A percentile compares a stretch with the other conserved stretches of the same genome.
Conservation (phyloP, 2,113 vertebrate genomes). For the Megaceryle maxima region DNA sequence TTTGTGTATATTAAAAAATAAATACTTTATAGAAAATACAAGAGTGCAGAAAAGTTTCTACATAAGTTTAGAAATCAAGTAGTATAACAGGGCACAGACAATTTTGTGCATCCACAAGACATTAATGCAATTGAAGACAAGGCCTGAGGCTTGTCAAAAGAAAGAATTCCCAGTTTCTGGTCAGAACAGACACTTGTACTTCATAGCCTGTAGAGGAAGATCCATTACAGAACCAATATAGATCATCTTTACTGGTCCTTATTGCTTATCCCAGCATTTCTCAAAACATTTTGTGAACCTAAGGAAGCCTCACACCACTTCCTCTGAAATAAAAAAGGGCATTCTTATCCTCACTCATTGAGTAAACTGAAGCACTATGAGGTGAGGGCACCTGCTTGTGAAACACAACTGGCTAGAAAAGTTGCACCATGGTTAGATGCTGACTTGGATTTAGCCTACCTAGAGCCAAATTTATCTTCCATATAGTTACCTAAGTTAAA, state of each 20-base stretch:
- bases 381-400: no score
- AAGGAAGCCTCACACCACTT: neutral
- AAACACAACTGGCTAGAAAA: no score
- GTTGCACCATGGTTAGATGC: neutral
- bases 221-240: neutral
- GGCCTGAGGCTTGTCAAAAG: neutral
- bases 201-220: neutral
- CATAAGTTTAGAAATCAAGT: neutral
- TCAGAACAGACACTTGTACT: neutral
- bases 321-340: neutral
- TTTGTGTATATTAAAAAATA: neutral
- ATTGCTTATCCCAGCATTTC: neutral
- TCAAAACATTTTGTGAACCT: neutral
- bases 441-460: neutral
- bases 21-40: neutral
- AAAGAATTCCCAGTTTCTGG: neutral
- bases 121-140: neutral
- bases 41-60: neutral
- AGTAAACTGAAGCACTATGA: no score
- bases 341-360: neutral
- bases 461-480: neutral
- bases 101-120: neutral
- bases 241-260: neutral
- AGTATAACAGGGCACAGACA: neutral
- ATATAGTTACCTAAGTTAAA: neutral